These are phyloP conservation scores for Picus viridis DNA, from an alignment of 2,797 vertebrate species.

Conservation along the genomic window DNA sequence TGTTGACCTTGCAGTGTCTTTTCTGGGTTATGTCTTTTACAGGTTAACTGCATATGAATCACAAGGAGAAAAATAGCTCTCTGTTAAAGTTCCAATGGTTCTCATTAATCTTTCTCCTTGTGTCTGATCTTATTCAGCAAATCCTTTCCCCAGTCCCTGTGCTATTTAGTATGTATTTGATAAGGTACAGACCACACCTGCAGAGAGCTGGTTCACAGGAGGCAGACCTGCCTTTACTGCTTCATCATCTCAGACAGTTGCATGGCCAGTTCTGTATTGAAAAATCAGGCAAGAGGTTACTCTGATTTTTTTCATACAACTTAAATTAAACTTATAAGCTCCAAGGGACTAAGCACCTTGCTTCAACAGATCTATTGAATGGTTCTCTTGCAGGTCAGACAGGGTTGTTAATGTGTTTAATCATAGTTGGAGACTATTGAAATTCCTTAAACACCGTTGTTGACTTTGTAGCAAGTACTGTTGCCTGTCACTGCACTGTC, in stretches of 20 bases:
- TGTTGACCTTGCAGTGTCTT: neutral
- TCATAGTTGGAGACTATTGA: neutral
- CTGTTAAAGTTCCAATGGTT: neutral
- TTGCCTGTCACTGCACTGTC: neutral
- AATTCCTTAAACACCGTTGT: neutral
- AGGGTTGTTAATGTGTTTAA: neutral
- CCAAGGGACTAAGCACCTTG: neutral
- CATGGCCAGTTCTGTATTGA: neutral
- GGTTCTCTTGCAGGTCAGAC: neutral
- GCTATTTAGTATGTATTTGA: neutral
- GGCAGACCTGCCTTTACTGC: neutral
- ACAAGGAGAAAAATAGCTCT: neutral
- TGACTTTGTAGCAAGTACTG: neutral
- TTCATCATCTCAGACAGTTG: neutral
- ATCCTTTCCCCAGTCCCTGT: neutral
- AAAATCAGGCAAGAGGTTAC: neutral
- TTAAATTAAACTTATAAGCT: neutral
- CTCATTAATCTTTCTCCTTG: conserved; percentile 16
- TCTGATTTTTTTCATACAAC: neutral
- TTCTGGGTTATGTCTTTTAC: neutral
- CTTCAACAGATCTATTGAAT: neutral
- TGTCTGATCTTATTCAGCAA: neutral
- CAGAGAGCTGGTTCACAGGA: neutral
- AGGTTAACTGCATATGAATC: neutral
- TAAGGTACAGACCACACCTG: neutral